Base-by-base conservation (phyloP, 2,113 vertebrate genomes). In the Ancistrus triradiatus region DNA sequence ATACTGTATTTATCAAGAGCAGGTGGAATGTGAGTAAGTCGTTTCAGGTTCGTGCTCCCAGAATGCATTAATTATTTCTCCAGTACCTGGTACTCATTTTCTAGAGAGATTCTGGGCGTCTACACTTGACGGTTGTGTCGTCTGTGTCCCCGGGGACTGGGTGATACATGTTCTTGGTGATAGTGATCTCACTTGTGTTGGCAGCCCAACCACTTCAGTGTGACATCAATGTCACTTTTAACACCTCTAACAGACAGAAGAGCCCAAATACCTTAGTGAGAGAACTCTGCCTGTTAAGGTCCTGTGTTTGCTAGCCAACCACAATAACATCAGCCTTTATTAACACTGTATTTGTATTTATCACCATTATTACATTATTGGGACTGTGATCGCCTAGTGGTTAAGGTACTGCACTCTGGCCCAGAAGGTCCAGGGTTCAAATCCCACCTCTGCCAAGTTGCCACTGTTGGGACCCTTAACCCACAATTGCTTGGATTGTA, bases 21-120 rank as follows among this genome's bases (percentile, higher is more conserved):
- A 38, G 31, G 44, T 52, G 60, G 17, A 56, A 65, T 37, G 21
- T 44, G 53, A 65, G 42, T 33, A 28, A 27, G 18, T 33, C 50
- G 51, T 55, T 65, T 55, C 40, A 47, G 42, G 51, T 47, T 64
- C 10, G 7, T 46, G 38, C 47, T 56, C 51, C 14, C 52, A 27
- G n/a, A 56, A 53, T 8, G 18, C 42, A 65, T 65, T 37, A 65
- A 64, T 55, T 64, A 64, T 55, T 64, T 43, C 24, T 22, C 9
- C 14, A 0, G 8, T 64, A 52, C 61, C 17, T 44, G 17, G 62
- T 35, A 44, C 14, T 65, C 62, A 44, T 55, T 55, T 35, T 55
- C 40, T 25, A 44, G n/a, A 65, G 31, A 46, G 38, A 28, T 13
- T 18, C 40, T 56, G 37, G 51, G 27, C 14, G 6, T 17, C 2